Evolutionary conservation across 2,888 invertebrate genomes (phyloP).

Genomic region (Taphrorychus bicolor): DNA sequence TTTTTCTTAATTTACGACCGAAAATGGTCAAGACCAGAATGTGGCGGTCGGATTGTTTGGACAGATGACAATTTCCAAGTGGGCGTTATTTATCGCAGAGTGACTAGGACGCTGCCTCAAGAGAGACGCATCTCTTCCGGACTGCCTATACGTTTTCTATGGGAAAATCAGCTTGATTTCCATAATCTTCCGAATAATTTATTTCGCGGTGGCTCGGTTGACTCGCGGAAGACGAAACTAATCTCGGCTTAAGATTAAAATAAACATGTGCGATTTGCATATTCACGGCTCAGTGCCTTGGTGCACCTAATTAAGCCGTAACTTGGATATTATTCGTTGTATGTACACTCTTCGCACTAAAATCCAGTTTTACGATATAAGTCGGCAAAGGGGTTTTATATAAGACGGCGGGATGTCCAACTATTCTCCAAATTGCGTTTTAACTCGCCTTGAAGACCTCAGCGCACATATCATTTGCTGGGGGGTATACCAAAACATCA

Average conservation of each 20-base stretch:
- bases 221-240: constrained; percentile 25
- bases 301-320: constrained; percentile 28
- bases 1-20: constrained; percentile 33
- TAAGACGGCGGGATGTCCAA: neutral
- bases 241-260: constrained; percentile 19
- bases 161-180: constrained; percentile 12
- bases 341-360: constrained; percentile 10
- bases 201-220: constrained; percentile 10
- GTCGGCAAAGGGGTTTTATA: too few relatives aligned
- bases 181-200: constrained; percentile 33
- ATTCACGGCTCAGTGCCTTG: constrained; percentile 30
- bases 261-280: constrained; percentile 30
- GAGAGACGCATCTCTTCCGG: neutral
- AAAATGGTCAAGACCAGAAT: constrained; percentile 30
- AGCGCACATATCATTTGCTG: neutral
- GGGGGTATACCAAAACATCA: neutral
- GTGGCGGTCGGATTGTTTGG: neutral
- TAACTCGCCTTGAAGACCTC: neutral
- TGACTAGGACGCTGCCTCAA: too few relatives aligned
- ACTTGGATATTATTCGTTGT: constrained; percentile 19
- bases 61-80: neutral
- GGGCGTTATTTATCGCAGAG: neutral
- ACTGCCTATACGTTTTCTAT: neutral
- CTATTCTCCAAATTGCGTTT: neutral
- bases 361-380: neutral